These are phyloP conservation scores for Lampris incognitus DNA, from an alignment of 2,113 vertebrate genomes.

Conservation along the genomic window DNA sequence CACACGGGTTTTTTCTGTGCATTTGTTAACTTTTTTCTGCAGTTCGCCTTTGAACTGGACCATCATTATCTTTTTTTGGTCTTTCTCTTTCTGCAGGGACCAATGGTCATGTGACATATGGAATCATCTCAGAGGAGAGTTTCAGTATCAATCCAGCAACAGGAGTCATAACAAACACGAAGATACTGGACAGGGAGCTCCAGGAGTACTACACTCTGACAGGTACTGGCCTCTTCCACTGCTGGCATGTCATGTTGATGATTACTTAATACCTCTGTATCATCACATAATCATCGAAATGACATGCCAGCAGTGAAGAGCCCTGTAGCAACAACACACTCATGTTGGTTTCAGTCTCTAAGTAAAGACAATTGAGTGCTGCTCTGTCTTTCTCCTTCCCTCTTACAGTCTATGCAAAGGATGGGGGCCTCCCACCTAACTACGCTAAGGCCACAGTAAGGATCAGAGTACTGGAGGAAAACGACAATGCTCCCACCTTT, in stretches of 20 bases:
- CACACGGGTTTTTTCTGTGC: not conserved
- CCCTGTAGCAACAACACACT: not conserved
- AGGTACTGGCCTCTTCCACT: conserved; percentile 73
- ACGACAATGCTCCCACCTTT: conserved; percentile 90
- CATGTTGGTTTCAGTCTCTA: too few species aligned
- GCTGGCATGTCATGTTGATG: too few species aligned
- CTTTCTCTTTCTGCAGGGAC: conserved; percentile 76
- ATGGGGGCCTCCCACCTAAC: conserved; percentile 89
- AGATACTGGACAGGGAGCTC: conserved; percentile 86
- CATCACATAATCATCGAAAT: too few species aligned
- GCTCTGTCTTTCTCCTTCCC: not conserved
- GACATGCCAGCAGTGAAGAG: not conserved
- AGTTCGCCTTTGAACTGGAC: not conserved
- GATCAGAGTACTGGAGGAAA: conserved; percentile 88
- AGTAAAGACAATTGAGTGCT: not conserved
- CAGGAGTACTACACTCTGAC: conserved; percentile 87
- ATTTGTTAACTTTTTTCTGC: not conserved
- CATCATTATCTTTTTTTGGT: not conserved
- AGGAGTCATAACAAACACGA: conserved; percentile 86
- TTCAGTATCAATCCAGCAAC: conserved; percentile 89
- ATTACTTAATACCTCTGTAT: too few species aligned
- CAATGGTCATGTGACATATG: conserved; percentile 90
- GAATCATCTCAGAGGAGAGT: conserved; percentile 83
- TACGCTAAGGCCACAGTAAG: conserved; percentile 86
- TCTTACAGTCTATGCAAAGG: conserved; percentile 90